Evolutionary conservation across 2,888 invertebrate genomes (phyloP).

Genomic region (Phyllotreta striolata): DNA sequence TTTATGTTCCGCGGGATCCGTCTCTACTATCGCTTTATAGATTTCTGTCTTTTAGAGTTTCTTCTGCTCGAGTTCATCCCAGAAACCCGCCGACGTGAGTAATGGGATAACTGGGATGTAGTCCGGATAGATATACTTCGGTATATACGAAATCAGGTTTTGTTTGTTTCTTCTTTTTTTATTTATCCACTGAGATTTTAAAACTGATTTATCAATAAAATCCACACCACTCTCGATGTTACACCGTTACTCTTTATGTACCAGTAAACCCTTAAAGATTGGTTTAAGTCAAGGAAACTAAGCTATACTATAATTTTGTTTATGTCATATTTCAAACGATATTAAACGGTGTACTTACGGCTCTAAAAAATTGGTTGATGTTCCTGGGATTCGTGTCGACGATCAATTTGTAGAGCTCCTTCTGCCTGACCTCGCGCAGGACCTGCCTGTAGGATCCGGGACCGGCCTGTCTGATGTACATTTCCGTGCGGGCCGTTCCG

Average conservation of each 20-base stretch:
- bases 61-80: constrained; percentile 82
- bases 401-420: constrained; percentile 86
- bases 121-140: not conserved
- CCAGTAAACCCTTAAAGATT: too few relatives aligned
- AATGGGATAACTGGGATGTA: constrained; percentile 6
- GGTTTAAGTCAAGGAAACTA: too few relatives aligned
- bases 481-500: constrained; percentile 71
- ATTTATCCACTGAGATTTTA: not conserved
- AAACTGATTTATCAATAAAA: not conserved
- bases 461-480: constrained; percentile 81
- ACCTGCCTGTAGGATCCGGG: constrained; percentile 75
- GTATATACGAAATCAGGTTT: not conserved
- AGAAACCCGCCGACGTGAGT: constrained; percentile 75
- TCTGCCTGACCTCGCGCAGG: constrained; percentile 83
- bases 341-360: constrained; percentile 71
- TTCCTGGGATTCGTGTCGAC: constrained; percentile 86
- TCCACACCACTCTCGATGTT: constrained; percentile 3
- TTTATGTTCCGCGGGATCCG: constrained; percentile 80
- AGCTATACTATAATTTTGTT: too few relatives aligned
- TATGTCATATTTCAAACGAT: too few relatives aligned
- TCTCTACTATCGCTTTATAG: constrained; percentile 87
- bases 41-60: constrained; percentile 64
- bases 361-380: constrained; percentile 83
- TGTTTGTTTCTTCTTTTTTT: not conserved
- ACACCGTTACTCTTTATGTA: too few relatives aligned